Percentiles rank a stretch among this genome's conserved stretches.
Evolutionary conservation across 2,113 vertebrate species (phyloP).

Genomic region (Tachuris rubrigastra): DNA sequence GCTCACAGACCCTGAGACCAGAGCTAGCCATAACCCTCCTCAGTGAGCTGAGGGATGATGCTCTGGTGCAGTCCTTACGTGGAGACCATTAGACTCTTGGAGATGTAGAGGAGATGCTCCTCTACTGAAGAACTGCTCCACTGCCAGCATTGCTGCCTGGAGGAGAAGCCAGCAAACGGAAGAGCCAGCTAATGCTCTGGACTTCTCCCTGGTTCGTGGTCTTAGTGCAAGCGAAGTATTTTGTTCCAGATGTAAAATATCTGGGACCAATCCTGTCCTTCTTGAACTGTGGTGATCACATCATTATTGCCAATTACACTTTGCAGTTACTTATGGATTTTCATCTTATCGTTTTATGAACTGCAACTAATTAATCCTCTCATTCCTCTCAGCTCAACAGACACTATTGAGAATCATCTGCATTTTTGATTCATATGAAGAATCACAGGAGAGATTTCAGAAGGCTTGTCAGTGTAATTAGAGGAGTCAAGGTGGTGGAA

Average conservation of each 20-base stretch:
- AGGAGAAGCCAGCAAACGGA: neutral
- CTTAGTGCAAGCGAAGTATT: neutral
- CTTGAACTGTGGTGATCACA: neutral
- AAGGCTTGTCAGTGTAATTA: conserved; percentile 53
- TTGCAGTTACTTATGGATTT: conserved; percentile 25
- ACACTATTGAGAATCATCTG: neutral
- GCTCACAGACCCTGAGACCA: neutral
- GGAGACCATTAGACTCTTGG: neutral
- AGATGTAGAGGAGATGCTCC: neutral
- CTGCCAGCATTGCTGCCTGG: accelerated
- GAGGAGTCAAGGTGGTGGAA: conserved; percentile 51
- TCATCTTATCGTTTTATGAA: conserved; percentile 62
- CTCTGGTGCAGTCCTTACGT: accelerated
- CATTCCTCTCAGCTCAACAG: conserved; percentile 28
- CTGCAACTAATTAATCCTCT: conserved; percentile 66
- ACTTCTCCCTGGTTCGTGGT: neutral
- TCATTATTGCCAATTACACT: conserved; percentile 36
- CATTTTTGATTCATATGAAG: conserved; percentile 50
- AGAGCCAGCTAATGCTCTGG: neutral
- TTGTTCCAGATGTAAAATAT: neutral
- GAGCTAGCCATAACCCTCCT: neutral
- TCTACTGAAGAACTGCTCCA: neutral
- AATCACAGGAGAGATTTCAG: conserved; percentile 25
- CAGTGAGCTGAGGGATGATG: neutral
- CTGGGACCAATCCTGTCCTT: neutral